Evolutionary conservation across 2,888 invertebrate genomes (phyloP).

Genomic region (Euproctis similis): DNA sequence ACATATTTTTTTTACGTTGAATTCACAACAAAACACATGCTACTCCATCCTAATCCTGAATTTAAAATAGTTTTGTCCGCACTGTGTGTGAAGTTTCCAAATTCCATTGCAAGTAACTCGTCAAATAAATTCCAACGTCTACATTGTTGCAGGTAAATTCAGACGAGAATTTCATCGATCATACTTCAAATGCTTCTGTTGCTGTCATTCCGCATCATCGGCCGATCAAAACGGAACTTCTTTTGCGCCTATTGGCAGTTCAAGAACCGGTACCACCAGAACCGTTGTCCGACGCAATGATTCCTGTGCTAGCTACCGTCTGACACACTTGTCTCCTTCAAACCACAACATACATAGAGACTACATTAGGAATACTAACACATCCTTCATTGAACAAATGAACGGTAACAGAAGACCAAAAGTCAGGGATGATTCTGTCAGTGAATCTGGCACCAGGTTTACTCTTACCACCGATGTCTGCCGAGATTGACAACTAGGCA

Average conservation of each 20-base stretch:
- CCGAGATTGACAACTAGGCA: constrained; percentile 58
- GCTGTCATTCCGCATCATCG: constrained; percentile 39
- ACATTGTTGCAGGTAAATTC: constrained; percentile 80
- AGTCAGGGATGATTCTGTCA: constrained; percentile 56
- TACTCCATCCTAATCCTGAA: no score
- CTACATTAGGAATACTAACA: constrained; percentile 56
- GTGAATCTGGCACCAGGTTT: constrained; percentile 59
- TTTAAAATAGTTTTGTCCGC: no score
- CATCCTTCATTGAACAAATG: constrained; percentile 64
- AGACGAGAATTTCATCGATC: constrained; percentile 82
- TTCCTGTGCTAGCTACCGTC: constrained; percentile 62
- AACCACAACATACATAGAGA: constrained; percentile 66
- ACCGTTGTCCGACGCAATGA: constrained; percentile 65
- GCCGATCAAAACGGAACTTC: constrained; percentile 61
- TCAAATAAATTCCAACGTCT: not conserved
- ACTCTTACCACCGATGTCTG: constrained; percentile 54
- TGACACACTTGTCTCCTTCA: constrained; percentile 65
- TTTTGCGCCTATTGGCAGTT: constrained; percentile 62
- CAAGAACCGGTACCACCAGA: constrained; percentile 58
- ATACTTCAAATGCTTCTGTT: constrained; percentile 78
- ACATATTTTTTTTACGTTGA: no score
- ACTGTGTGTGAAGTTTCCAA: no score
- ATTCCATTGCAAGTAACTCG: no score
- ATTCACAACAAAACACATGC: no score
- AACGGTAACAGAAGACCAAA: constrained; percentile 59